Evolutionary conservation across 2,888 invertebrate species (phyloP).

Genomic region (Pseudeuparius sepicola): DNA sequence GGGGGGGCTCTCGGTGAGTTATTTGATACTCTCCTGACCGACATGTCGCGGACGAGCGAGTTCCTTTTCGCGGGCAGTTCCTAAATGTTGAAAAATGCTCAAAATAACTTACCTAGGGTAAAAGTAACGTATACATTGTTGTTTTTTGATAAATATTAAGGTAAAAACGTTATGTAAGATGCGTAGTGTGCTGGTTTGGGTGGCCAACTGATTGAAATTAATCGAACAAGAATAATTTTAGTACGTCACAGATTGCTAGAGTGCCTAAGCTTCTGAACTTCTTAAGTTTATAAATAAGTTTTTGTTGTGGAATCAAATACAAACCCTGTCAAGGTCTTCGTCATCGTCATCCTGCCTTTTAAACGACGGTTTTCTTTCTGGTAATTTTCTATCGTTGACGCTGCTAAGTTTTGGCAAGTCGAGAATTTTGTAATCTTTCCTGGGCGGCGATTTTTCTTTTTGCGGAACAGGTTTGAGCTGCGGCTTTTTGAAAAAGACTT

Average conservation of each 20-base stretch:
- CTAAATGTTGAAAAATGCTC: constrained; percentile 22
- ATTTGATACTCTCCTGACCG: constrained; percentile 31
- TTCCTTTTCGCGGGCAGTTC: constrained; percentile 34
- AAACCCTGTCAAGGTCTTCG: too few relatives aligned
- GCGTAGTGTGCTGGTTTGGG: too few relatives aligned
- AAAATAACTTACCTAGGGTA: too few relatives aligned
- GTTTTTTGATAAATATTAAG: too few relatives aligned
- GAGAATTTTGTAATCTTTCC: constrained; percentile 32
- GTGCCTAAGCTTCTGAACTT: too few relatives aligned
- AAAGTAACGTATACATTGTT: constrained; percentile 5
- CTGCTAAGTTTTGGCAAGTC: constrained; percentile 33
- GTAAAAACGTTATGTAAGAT: too few relatives aligned
- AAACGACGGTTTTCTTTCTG: constrained; percentile 25
- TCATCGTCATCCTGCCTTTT: constrained; percentile 20
- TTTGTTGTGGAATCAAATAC: too few relatives aligned
- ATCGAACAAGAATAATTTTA: too few relatives aligned
- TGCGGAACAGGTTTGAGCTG: constrained; percentile 35
- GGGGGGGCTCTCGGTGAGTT: constrained; percentile 34
- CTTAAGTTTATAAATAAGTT: too few relatives aligned
- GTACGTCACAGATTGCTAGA: too few relatives aligned
- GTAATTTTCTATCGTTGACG: constrained; percentile 33
- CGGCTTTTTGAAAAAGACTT: constrained; percentile 34
- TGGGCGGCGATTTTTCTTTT: constrained; percentile 33
- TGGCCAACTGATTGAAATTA: too few relatives aligned
- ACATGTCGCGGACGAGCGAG: constrained; percentile 34